These are phyloP conservation scores for Drosophila fungiperda DNA, from an alignment of 2,888 invertebrate species.

Conservation along the genomic window DNA sequence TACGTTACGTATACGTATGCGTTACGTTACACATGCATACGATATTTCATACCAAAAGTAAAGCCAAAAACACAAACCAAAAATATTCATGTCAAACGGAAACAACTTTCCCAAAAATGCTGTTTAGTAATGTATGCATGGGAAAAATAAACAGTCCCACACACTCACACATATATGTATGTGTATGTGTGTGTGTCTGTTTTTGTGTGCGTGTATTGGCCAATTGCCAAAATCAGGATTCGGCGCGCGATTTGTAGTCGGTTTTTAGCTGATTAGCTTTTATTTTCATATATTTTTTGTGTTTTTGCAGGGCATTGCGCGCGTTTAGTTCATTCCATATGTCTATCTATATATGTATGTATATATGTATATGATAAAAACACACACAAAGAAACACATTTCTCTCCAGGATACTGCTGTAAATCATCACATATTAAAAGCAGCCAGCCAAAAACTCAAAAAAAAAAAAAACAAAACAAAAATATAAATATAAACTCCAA, in stretches of 20 bases:
- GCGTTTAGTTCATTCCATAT: constrained; percentile 66
- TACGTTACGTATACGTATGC: constrained; percentile 53
- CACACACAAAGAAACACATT: constrained; percentile 1
- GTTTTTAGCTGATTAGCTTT: constrained; percentile 46
- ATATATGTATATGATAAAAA: constrained; percentile 28
- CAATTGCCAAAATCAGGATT: constrained; percentile 20
- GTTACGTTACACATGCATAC: constrained; percentile 53
- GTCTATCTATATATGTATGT: constrained; percentile 19
- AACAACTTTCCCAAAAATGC: constrained; percentile 10
- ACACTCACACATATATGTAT: constrained; percentile 7
- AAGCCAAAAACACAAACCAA: constrained; percentile 4
- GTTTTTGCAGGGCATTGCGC: constrained; percentile 57
- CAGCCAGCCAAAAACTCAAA: constrained; percentile 13
- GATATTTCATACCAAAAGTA: constrained; percentile 25
- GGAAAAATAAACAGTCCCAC: constrained; percentile 12
- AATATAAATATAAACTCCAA: constrained; percentile 15
- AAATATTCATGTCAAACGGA: constrained; percentile 5
- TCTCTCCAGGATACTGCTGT: constrained; percentile 43
- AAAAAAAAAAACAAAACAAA: neutral
- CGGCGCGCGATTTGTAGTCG: constrained; percentile 16
- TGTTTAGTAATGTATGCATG: constrained; percentile 24
- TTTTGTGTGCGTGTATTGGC: constrained; percentile 22
- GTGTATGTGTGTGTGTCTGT: neutral
- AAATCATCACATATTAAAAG: constrained; percentile 58
- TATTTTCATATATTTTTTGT: constrained; percentile 5